These are phyloP conservation scores for Drosophila trapezifrons DNA, from an alignment of 1,140 invertebrate species.

Conservation along the genomic window DNA sequence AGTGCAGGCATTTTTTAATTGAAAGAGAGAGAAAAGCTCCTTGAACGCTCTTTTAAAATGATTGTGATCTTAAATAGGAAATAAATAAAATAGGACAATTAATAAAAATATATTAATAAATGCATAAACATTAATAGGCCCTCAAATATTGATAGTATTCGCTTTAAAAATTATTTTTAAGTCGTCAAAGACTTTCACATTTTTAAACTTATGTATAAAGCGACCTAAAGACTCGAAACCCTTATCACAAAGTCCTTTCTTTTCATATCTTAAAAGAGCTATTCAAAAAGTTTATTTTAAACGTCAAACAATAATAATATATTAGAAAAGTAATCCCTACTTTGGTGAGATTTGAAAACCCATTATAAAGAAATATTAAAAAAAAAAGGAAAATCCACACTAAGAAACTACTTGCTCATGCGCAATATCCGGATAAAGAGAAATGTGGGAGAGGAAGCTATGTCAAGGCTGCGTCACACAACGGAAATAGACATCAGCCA, in stretches of 20 bases:
- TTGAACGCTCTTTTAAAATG: neutral
- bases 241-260: neutral
- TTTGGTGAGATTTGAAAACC: neutral
- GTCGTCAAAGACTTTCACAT: too few relatives aligned
- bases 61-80: neutral
- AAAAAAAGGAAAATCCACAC: neutral
- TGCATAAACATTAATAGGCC: too few relatives aligned
- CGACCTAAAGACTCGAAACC: neutral
- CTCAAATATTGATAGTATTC: neutral
- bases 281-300: neutral
- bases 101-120: neutral
- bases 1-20: constrained; percentile 5
- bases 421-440: constrained; percentile 16
- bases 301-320: neutral
- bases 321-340: neutral
- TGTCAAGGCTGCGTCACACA: constrained; percentile 53
- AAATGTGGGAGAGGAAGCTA: constrained; percentile 9
- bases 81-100: neutral
- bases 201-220: neutral
- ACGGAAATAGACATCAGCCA: constrained; percentile 58
- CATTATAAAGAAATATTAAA: neutral
- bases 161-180: too few relatives aligned
- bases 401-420: constrained; percentile 4
- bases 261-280: neutral
- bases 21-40: neutral